Base-by-base conservation (phyloP, 2,797 vertebrate genomes). In the Denticeps clupeoides region DNA sequence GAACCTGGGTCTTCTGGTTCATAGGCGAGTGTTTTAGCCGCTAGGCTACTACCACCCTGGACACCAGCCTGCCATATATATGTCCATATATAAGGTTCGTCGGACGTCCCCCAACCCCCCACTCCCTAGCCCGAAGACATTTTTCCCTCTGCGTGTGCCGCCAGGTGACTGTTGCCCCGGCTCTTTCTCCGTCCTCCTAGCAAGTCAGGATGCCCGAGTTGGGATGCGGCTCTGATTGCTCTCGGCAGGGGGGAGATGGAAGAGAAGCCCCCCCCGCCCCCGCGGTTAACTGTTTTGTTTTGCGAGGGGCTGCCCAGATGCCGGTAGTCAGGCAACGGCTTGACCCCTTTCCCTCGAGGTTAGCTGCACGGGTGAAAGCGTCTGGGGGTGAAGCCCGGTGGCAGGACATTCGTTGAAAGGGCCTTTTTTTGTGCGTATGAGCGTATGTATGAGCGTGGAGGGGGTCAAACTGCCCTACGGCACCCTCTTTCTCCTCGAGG, bases 391-490 rank as follows among this genome's bases (percentile, higher is more conserved):
- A 53, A 71, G 69, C 67, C 71, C 68, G 59, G 67, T 56, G 45
- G 46, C 53, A 21, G 55, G 48, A 41, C 55, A 69, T 72, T 65
- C 37, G 61, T 71, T 74, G 51, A 59, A 46, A 40, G 62, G 21
- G 24, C 44, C 5, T 19, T 16, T 26, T 32, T 12, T 58, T 62
- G 70, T 70, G 41, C 40, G 45, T 58, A 50, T 49, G 35, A 41
- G 47, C 47, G 58, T 55, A 52, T 47, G 64, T 51, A 10, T 35
- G 18, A 18, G 2, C 33, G 31, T 9, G 9, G 35, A 9, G 9
- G 3, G 35, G 35, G 79, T 79, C 81, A 76, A 71, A 66, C 60
- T 74, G 73, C 79, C 72, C 72, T 55, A 58, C 58, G 53, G 55
- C 60, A n/a, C n/a, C n/a, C n/a, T n/a, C n/a, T n/a, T n/a, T n/a